phyloP scores from a whole-genome alignment of 1,140 invertebrate genomes.

The Hyles euphorbiae region DNA sequence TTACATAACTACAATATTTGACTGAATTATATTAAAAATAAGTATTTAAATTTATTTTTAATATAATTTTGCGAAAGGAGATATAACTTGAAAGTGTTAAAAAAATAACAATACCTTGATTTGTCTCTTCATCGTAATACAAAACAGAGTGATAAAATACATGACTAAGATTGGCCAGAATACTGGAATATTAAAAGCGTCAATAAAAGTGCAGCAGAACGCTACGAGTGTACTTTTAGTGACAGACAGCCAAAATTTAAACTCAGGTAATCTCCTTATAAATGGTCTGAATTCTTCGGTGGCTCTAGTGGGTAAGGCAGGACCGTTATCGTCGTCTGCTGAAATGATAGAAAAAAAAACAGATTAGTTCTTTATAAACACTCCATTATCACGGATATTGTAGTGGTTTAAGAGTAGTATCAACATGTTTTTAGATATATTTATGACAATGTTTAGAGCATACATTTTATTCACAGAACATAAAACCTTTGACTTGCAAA shows the following conservation, averaged over 20 bases:
- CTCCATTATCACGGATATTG: no score
- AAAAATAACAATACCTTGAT: conserved; percentile 87
- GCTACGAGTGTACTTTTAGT: conserved; percentile 96
- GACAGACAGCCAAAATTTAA: conserved; percentile 99
- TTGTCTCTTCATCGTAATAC: conserved; percentile 99
- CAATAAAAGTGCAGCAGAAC: conserved; percentile 96
- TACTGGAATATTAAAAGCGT: conserved; percentile 98
- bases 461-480: no score
- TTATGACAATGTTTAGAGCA: no score
- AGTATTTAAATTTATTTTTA: no score
- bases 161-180: conserved; percentile 99
- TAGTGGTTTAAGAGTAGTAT: no score
- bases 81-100: not conserved
- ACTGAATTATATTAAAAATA: no score
- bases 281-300: conserved; percentile 99
- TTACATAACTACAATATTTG: no score
- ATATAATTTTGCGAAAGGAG: no score
- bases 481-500: no score
- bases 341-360: not conserved
- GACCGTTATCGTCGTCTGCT: conserved; percentile 86
- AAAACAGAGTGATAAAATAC: conserved; percentile 99
- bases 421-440: no score
- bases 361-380: not conserved
- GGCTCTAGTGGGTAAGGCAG: conserved; percentile 93
- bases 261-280: conserved; percentile 97